Evolutionary conservation across 2,113 vertebrate genomes (phyloP), one percentile per base, ranked within the genome.

Genomic region (Myodes glareolus): DNA sequence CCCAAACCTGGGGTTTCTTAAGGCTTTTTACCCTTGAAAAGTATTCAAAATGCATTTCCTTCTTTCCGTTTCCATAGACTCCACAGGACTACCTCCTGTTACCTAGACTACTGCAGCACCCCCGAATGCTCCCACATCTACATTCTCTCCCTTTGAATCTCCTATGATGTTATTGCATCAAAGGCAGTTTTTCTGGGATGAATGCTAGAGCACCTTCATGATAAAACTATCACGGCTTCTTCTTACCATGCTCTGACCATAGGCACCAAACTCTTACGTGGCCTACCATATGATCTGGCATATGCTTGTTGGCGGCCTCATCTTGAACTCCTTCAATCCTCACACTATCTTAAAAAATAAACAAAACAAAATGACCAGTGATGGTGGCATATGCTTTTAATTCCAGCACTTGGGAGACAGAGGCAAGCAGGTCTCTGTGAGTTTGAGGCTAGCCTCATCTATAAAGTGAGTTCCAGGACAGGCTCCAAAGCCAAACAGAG

Each of bases 141-240:
- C 21, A 13, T 19, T 90, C 50, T 33, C 25, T 91, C n/a, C 42
- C 39, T 45, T 92, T 50, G 77, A 42, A 61, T 94, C 55, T 58
- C 55, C 17, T 58, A 47, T 75, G 47, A 92, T 89, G 72, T 75
- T 47, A 75, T 19, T 80, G 1, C 61, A 78, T 55, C 14, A 77
- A 91, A 55, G 45, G 81, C 88, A 47, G 39, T 88, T 23, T 94
- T 91, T 85, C 45, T 29, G 39, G 87, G 84, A 97, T 25, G 68
- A 86, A 90, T 6, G 5, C 67, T 52, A 82, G 70, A 47, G 61
- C 10, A 81, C 19, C 36, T 50, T 91, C 6, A 55, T 55, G 76
- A 78, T 92, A 68, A 88, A 94, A 96, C 14, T 68, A 42, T 14
- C 68, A 75, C 65, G 31, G 47, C 21, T 95, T 80, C 52, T 55